Evolutionary conservation across 1,140 invertebrate genomes (phyloP), one percentile per base, ranked within the genome.

Genomic region (Pseudomyrmex concolor): DNA sequence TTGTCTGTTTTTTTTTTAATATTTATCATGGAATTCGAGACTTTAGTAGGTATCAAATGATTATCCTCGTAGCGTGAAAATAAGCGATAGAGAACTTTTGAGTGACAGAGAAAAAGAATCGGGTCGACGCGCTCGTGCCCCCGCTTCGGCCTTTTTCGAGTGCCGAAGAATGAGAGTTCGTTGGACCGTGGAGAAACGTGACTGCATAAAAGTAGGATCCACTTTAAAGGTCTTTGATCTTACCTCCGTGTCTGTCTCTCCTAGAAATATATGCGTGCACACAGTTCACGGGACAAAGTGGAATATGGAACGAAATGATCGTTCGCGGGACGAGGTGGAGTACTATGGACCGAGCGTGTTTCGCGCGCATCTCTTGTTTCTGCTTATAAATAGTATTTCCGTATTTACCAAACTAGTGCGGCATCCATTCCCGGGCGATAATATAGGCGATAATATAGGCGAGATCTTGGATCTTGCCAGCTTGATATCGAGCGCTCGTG

Each of bases 121-220:
- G 66, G 57, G 62, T 67, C 57, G 51, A 51, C 55, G 64, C 34
- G 55, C 55, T 67, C 66, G 13, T 59, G 64, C 51, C 64, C 57
- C 48, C 63, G 63, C 55, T 34, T 59, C 34, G 19, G 54, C 55
- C 76, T 60, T 62, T 60, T 48, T 62, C 12, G 19, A 77, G 78
- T 55, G 34, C 73, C 63, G 73, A 51, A 43, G 84, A 87, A 84
- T 74, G 82, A 67, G 82, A 67, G 73, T 68, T 74, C 73, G 17
- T 81, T 82, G 74, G 76, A 81, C 85, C 66, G 64, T 84, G 43
- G 73, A 84, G 60, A 54, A 86, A 87, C 86, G 86, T 87, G 83
- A 84, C 86, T 72, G 55, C 66, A 72, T 88, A 84, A 84, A 88
- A 88, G 83, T 84, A 63, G 77, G 82, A 77, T 88, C 77, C 83